Percentiles rank a stretch among this genome's conserved stretches.
Conservation (phyloP, 2,797 vertebrate species). For the Enteromius treurensis region DNA sequence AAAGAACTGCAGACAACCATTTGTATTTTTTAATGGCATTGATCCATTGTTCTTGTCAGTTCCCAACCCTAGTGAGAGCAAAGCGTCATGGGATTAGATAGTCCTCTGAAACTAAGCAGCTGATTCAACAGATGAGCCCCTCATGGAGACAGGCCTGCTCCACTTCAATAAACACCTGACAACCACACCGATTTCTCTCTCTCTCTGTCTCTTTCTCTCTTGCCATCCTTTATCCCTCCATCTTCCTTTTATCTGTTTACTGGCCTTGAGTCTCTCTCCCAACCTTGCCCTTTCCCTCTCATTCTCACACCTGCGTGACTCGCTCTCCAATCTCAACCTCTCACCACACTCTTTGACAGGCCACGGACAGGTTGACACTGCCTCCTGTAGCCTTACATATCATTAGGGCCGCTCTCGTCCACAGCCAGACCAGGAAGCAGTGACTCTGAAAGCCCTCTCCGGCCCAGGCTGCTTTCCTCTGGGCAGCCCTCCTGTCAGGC, state of each 20-base stretch:
- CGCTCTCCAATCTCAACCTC: constrained; percentile 5
- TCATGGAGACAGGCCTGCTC: constrained; percentile 21
- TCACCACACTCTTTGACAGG: constrained; percentile 33
- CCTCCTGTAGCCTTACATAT: constrained; percentile 61
- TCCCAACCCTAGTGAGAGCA: background rate
- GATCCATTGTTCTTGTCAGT: background rate
- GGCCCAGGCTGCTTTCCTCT: constrained; percentile 63
- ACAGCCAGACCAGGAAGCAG: constrained; percentile 56
- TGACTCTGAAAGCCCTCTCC: constrained; percentile 53
- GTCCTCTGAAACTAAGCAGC: constrained; percentile 40
- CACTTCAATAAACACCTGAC: constrained; percentile 32
- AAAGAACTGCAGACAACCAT: background rate
- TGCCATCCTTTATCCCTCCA: background rate
- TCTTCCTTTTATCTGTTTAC: constrained; percentile 21
- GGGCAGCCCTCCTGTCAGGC: constrained; percentile 68
- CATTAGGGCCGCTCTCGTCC: constrained; percentile 53
- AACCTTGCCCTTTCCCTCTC: constrained; percentile 5
- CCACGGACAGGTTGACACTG: constrained; percentile 55
- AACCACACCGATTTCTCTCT: constrained; percentile 42
- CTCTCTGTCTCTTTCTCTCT: constrained; percentile 44
- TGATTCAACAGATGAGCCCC: constrained; percentile 29
- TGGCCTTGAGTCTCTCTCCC: constrained; percentile 9
- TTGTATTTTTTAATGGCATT: background rate
- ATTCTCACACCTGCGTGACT: constrained; percentile 30
- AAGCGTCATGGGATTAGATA: constrained; percentile 44